Base-by-base conservation (phyloP, 2,888 invertebrate genomes). In the Zootermopsis nevadensis region DNA sequence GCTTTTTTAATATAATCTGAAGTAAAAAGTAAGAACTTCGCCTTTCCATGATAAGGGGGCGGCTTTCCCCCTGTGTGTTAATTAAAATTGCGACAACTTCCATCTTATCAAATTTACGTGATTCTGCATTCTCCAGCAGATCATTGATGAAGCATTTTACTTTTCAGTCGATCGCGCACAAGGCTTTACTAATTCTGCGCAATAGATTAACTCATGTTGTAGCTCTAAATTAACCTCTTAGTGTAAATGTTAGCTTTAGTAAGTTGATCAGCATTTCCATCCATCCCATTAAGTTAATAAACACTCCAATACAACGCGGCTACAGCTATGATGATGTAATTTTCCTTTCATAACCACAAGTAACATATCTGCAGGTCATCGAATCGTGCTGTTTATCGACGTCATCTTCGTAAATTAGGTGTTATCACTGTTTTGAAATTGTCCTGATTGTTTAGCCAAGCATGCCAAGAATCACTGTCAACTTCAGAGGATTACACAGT, bases 1-100 rank as follows among this genome's bases (percentile, higher is more conserved):
- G 24, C 66, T 74, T 84, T 83, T 84, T 84, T 80, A 84, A 84
- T 84, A 82, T 84, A 84, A 74, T 77, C 77, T 76, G 15, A 24
- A 42, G 72, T 10, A 69, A 33, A 33, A 69, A 69, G 33, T 22
- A 69, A 69, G 69, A 33, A 69, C 15, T 69, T 69, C 69, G 69
- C 33, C 33, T 69, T 31, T 15, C 69, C 1, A 33, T 33, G 33
- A 30, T 2, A 66, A 10, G 22, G 30, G 33, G 33, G 22, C 22
- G 69, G 6, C 69, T 31, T 7, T 8, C 33, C 27, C 33, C 22
- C 6, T 2, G 8, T n/a, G 72, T 79, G 83, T 80, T 83, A 83
- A 83, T 83, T 83, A 80, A 83, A 83, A 83, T 80, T 69, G 83
- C 80, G 79, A 83, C 83, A 80, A 83, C 80, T 80, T 42, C 7